These are phyloP conservation scores for Microcebus griseorufus DNA, from an alignment of 2,113 vertebrate species.

Conservation along the genomic window DNA sequence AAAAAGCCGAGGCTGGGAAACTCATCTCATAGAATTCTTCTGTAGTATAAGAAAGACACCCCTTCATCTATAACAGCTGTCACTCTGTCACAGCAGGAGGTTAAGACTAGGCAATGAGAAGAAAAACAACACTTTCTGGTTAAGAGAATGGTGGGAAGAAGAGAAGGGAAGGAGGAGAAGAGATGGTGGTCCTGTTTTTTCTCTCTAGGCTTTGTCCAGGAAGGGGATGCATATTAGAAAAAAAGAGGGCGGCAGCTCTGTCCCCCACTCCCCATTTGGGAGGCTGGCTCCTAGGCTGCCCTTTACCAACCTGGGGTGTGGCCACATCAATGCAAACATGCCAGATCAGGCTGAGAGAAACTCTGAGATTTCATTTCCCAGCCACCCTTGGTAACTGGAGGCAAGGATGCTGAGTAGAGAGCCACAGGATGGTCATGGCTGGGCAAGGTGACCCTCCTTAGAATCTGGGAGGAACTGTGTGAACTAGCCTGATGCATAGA, in stretches of 20 bases:
- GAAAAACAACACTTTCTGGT: not conserved
- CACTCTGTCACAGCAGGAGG: not conserved
- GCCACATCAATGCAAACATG: not conserved
- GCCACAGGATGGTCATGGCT: too few species aligned
- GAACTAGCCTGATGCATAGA: not conserved
- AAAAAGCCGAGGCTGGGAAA: not conserved
- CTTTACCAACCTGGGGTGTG: not conserved
- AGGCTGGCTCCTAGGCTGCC: not conserved
- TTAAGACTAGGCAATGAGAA: not conserved
- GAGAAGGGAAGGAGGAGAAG: not conserved
- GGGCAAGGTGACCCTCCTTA: not conserved
- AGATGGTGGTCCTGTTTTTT: not conserved
- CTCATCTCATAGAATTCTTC: not conserved
- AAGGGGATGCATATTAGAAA: not conserved
- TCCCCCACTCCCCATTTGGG: not conserved
- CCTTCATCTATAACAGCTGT: not conserved
- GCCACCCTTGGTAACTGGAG: not conserved
- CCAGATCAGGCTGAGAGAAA: not conserved
- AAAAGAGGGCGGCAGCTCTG: not conserved
- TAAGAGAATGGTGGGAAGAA: not conserved
- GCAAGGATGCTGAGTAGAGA: not conserved
- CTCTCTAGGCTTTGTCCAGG: not conserved
- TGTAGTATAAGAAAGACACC: not conserved
- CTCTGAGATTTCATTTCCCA: not conserved
- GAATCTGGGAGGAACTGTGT: not conserved